These are phyloP conservation scores for Rousettus leschenaultii DNA, from an alignment of 2,113 vertebrate genomes.

Conservation along the genomic window DNA sequence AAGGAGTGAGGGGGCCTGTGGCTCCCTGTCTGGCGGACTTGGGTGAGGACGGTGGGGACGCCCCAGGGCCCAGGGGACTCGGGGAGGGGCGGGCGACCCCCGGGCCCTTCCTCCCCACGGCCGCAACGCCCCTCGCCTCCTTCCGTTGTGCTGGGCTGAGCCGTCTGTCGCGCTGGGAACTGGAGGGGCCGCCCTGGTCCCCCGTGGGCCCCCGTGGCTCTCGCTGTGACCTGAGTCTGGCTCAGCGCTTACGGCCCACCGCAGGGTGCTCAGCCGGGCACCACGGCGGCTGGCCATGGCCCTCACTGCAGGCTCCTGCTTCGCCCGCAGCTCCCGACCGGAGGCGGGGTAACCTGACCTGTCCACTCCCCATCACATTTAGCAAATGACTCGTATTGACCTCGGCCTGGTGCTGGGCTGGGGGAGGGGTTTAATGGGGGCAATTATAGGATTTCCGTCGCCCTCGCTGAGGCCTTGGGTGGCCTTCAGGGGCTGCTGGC, in stretches of 20 bases:
- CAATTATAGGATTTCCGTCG: conserved; percentile 74
- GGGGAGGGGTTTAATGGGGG: conserved; percentile 75
- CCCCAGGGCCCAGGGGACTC: background rate
- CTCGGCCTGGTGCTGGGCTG: conserved; percentile 55
- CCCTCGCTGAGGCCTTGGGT: conserved; percentile 48
- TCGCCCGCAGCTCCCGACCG: rapidly evolving
- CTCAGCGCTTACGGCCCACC: background rate
- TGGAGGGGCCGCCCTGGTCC: rapidly evolving
- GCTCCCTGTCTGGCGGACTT: rapidly evolving
- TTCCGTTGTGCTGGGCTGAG: rapidly evolving
- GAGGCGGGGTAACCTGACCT: background rate
- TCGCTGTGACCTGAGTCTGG: too few species aligned
- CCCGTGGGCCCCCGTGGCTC: rapidly evolving
- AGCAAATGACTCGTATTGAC: conserved; percentile 59
- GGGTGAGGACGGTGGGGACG: rapidly evolving
- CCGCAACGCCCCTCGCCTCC: background rate
- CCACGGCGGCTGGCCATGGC: rapidly evolving
- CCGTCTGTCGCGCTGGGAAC: rapidly evolving
- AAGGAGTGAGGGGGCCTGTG: background rate
- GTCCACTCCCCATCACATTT: background rate
- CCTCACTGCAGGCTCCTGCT: too few species aligned
- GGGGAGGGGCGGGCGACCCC: rapidly evolving
- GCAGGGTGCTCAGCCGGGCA: rapidly evolving
- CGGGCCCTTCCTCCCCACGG: background rate
- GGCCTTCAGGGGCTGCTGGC: rapidly evolving